Percentiles rank a stretch among this genome's conserved stretches.
phyloP scores from a whole-genome alignment of 2,797 vertebrate genomes.

The Cyclura pinguis region DNA sequence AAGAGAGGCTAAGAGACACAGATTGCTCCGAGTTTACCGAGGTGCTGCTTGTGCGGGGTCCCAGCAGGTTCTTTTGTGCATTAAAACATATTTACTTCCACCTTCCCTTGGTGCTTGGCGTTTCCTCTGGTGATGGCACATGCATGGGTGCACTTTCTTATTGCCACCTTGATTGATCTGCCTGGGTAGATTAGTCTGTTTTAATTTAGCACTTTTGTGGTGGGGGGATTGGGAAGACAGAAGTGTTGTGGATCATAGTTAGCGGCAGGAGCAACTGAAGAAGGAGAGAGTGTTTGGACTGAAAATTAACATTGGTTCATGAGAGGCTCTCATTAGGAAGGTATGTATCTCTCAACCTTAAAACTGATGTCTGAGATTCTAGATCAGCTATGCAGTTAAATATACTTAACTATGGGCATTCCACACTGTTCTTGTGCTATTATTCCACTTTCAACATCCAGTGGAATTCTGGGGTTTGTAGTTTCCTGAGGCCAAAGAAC shows the following conservation, averaged over 20 bases:
- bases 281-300: background rate
- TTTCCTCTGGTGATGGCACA: slow-evolving; percentile 67
- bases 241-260: background rate
- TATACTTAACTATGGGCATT: no score
- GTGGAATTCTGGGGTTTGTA: no score
- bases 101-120: slow-evolving; percentile 59
- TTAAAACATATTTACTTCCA: slow-evolving; percentile 82
- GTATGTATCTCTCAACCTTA: no score
- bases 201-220: background rate
- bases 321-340: no score
- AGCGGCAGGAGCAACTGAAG: background rate
- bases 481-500: no score
- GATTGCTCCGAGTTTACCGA: slow-evolving; percentile 42
- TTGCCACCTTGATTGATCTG: background rate
- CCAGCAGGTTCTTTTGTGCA: slow-evolving; percentile 77
- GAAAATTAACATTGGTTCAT: background rate
- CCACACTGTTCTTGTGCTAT: no score
- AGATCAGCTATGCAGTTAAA: no score
- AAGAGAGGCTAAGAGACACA: background rate
- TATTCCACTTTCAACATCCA: no score
- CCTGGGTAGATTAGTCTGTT: background rate
- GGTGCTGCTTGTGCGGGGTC: slow-evolving; percentile 60
- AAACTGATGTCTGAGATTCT: no score
- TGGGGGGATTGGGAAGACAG: background rate
- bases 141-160: background rate